Percentiles rank a stretch among this genome's conserved stretches.
phyloP scores from a whole-genome alignment of 2,888 invertebrate species.

The Drosophila mulleri region DNA sequence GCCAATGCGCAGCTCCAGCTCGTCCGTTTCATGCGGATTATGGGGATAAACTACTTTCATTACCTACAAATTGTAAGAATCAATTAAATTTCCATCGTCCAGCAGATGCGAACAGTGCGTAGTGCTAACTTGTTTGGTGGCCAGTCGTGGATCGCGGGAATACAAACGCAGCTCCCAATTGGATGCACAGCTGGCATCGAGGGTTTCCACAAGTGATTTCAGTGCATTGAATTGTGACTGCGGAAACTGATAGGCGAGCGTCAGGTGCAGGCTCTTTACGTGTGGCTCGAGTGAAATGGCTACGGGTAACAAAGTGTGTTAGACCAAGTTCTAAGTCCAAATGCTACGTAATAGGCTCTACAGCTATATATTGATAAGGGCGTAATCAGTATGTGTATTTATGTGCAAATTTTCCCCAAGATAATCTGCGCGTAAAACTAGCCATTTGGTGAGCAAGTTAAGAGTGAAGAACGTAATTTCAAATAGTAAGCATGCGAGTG shows the following conservation, averaged over 20 bases:
- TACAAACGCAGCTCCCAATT: conserved; percentile 95
- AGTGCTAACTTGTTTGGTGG: conserved; percentile 88
- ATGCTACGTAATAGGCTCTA: conserved; percentile 12
- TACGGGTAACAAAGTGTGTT: conserved; percentile 81
- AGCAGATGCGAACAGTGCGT: conserved; percentile 2
- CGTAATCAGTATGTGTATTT: background rate
- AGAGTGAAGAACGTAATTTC: conserved; percentile 3
- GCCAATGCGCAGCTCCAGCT: conserved; percentile 93
- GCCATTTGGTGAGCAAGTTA: background rate
- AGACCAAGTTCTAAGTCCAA: conserved; percentile 46
- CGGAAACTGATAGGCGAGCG: conserved; percentile 95
- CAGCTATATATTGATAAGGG: conserved; percentile 11
- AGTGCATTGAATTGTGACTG: conserved; percentile 89
- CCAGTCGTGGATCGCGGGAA: conserved; percentile 92
- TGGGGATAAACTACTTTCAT: conserved; percentile 93
- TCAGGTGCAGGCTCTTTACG: conserved; percentile 94
- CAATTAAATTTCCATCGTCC: background rate
- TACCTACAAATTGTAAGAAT: conserved; percentile 85
- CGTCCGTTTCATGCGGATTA: conserved; percentile 91
- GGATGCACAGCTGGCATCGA: conserved; percentile 88
- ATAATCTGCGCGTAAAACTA: conserved; percentile 6
- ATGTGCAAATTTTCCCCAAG: conserved; percentile 3
- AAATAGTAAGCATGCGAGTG: conserved; percentile 28
- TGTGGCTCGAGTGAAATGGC: conserved; percentile 92
- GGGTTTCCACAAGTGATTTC: conserved; percentile 90